phyloP scores from a whole-genome alignment of 2,113 vertebrate genomes.

The Rhea pennata region DNA sequence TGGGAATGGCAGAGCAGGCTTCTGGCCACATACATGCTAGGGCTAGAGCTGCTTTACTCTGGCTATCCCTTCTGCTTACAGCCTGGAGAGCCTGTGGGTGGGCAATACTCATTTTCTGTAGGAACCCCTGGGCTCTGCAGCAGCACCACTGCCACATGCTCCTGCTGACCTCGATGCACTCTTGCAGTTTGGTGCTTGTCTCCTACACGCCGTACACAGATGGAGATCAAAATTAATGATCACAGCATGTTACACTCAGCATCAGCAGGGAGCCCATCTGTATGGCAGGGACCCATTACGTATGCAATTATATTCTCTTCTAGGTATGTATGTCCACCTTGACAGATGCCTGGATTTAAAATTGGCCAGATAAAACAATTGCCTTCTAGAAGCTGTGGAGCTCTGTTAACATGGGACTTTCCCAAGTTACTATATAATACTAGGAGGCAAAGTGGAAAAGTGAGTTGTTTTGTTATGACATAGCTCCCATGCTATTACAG shows the following conservation, averaged over 20 bases:
- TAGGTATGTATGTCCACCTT: neutral
- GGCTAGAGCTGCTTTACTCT: neutral
- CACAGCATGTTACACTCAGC: neutral
- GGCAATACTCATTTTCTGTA: neutral
- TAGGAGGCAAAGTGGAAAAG: neutral
- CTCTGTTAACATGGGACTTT: neutral
- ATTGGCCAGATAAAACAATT: neutral
- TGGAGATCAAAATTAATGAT: neutral
- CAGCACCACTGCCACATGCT: neutral
- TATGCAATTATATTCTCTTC: neutral
- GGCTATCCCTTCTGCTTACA: neutral
- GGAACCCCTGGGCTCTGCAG: neutral
- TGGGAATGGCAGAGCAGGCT: neutral
- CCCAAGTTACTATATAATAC: neutral
- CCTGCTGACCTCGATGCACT: neutral
- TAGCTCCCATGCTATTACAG: neutral
- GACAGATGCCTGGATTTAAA: neutral
- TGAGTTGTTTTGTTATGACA: neutral
- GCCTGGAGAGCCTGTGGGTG: neutral
- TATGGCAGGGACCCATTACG: neutral
- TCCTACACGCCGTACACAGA: accelerated
- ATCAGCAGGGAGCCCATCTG: neutral
- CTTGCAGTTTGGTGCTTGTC: accelerated
- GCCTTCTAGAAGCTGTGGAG: neutral
- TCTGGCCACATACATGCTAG: neutral